Base-by-base conservation (phyloP, 2,888 invertebrate genomes). In the Ennomos erosarius region DNA sequence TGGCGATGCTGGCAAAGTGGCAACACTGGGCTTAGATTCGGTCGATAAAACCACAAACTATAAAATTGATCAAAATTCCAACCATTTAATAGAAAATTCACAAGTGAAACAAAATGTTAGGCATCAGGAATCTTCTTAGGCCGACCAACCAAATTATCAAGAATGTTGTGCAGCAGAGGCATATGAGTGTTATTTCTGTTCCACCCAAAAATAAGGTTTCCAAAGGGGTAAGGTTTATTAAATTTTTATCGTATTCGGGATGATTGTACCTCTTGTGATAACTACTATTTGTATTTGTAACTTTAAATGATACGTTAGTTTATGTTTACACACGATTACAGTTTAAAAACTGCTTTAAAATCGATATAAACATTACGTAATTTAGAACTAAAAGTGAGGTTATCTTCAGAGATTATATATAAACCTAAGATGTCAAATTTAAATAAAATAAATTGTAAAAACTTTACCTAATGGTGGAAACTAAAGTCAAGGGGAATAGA, bases 131-230 rank as follows among this genome's bases (percentile, higher is more conserved):
- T 69, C 76, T 90, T 5, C 65, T 88, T 37, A 88, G 79, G 67
- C 74, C 78, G 40, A 84, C 84, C 67, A 73, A 78, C 38, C 83
- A 82, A 53, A 62, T 88, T 54, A 62, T 83, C 45, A 88, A 81
- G 61, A 88, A 82, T 83, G 85, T 80, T 1, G 76, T 80, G 6
- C 88, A 85, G 56, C 80, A 82, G 45, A 85, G 90, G 39, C 85
- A 83, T 64, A 90, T 90, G 89, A 88, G 82, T 55, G 88, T 74
- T 0, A 70, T 86, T 49, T 64, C 79, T 12, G 72, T 79, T 8
- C 88, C 90, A 0, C 75, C 88, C 0, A 82, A 85, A 49, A 79
- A 78, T 38, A 88, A 85, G 71, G 71, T 89, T 45, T 76, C 87
- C 3, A 81, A 59, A 52, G 88, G 69, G n/a, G 90, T 90, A 76